phyloP scores from a whole-genome alignment of 2,797 vertebrate species.

The Jordanella pulchra region DNA sequence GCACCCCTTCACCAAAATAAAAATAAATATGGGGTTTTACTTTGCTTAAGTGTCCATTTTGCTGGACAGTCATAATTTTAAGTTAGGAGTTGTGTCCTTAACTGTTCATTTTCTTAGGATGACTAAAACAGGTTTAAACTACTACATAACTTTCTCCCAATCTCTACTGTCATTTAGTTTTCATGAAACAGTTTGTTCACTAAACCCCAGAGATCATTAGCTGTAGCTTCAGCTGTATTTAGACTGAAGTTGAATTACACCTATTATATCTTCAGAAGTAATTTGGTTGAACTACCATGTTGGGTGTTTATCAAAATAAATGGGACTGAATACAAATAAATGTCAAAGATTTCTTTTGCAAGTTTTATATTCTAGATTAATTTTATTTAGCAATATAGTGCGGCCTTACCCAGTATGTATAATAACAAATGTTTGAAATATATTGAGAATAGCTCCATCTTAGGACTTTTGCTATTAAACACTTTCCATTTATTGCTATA shows the following conservation, averaged over 20 bases:
- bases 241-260: not conserved
- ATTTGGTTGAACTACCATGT: too few species aligned
- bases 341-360: not conserved
- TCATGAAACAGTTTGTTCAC: not conserved
- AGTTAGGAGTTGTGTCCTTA: not conserved
- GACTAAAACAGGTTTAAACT: not conserved
- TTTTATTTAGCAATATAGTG: not conserved
- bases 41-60: not conserved
- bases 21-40: too few species aligned
- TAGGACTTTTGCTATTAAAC: not conserved
- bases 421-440: not conserved
- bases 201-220: not conserved
- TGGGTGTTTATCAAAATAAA: not conserved
- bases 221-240: not conserved
- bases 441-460: constrained; percentile 2
- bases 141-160: not conserved
- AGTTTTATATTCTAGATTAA: not conserved
- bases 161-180: not conserved
- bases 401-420: not conserved
- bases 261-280: too few species aligned
- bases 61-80: not conserved
- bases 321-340: not conserved
- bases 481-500: not conserved
- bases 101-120: not conserved
- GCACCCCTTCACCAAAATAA: too few species aligned